Conservation (phyloP, 2,888 invertebrate species). For the Cataglyphis albicans region DNA sequence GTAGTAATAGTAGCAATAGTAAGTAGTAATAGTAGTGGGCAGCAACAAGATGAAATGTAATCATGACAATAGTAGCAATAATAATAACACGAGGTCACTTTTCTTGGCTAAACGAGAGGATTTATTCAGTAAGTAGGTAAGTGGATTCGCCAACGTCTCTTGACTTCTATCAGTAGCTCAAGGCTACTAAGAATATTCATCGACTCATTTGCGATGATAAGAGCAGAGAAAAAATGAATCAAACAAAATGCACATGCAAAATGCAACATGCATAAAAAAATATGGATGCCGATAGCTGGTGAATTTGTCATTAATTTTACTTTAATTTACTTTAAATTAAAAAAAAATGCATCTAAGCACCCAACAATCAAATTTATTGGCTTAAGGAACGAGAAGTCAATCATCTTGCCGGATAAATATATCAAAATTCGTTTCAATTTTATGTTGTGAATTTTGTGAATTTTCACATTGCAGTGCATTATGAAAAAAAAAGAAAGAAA, state of each 20-base stretch:
- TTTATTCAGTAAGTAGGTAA: conserved; percentile 65
- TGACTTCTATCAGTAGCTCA: conserved; percentile 39
- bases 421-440: neutral
- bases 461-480: neutral
- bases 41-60: conserved; percentile 59
- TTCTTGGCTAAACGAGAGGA: conserved; percentile 57
- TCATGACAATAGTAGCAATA: conserved; percentile 64
- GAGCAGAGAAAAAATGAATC: neutral
- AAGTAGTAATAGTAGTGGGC: conserved; percentile 73
- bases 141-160: conserved; percentile 54
- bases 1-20: conserved; percentile 70
- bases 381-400: neutral
- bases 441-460: neutral
- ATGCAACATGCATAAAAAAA: neutral
- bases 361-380: neutral
- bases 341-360: conserved; percentile 6
- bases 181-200: conserved; percentile 36
- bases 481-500: neutral
- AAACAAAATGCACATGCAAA: conserved; percentile 1
- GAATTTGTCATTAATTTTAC: neutral
- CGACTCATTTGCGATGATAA: neutral
- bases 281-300: neutral
- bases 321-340: neutral
- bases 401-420: neutral
- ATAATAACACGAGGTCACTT: conserved; percentile 59